These are phyloP conservation scores for Hypsibius dujardini DNA, from an alignment of 1,140 invertebrate genomes.

Conservation along the genomic window DNA sequence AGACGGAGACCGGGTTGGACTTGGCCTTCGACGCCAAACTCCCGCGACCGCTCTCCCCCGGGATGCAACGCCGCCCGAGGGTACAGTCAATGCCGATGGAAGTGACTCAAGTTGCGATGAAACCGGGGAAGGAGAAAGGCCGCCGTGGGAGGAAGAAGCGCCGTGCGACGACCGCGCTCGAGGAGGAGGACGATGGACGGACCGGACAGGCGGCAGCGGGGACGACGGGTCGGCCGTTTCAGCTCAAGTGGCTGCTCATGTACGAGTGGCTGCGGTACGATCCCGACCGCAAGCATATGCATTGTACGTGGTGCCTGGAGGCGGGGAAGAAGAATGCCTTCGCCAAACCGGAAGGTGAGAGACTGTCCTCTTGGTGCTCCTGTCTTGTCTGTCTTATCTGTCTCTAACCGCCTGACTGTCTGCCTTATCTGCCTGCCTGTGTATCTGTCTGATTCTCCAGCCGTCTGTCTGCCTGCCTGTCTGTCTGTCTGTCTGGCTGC, in stretches of 20 bases:
- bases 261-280: slow-evolving; percentile 8
- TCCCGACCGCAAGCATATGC: not conserved
- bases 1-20: not conserved
- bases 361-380: not conserved
- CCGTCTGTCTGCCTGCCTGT: no score
- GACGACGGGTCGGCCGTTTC: not conserved
- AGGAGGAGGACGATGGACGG: not conserved
- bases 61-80: no score
- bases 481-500: no score
- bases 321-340: not conserved
- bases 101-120: no score
- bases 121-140: not conserved
- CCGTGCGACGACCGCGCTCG: not conserved
- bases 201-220: not conserved
- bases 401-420: not conserved
- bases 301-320: not conserved
- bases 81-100: no score
- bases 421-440: no score
- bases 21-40: not conserved
- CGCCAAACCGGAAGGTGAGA: not conserved
- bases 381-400: not conserved
- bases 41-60: not conserved
- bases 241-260: not conserved
- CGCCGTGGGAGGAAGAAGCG: not conserved
- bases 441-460: no score